Conservation (phyloP, 1,140 invertebrate species). For the Druon quercuslanigerum region DNA sequence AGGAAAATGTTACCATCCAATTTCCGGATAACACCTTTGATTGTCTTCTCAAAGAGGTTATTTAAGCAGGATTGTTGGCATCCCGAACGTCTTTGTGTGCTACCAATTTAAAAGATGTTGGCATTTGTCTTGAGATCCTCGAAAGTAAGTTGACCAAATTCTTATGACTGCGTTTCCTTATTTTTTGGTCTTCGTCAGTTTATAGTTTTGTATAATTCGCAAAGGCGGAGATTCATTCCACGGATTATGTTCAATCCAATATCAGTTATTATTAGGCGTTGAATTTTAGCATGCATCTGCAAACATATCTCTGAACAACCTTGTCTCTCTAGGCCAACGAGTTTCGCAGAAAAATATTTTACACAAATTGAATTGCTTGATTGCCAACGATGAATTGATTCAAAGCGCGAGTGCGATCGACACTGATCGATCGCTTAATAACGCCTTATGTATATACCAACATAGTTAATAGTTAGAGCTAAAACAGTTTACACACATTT, state of each 20-base stretch:
- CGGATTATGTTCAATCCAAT: background rate
- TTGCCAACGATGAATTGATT: slow-evolving; percentile 28
- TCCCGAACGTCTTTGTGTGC: background rate
- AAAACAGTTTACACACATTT: slow-evolving; percentile 73
- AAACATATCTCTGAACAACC: slow-evolving; percentile 22
- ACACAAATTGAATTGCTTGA: background rate
- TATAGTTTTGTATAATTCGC: background rate
- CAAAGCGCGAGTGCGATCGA: slow-evolving; percentile 42
- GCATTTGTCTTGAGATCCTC: slow-evolving; percentile 11
- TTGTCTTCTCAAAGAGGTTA: slow-evolving; percentile 73
- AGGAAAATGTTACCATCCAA: slow-evolving; percentile 70
- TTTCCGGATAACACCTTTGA: slow-evolving; percentile 72
- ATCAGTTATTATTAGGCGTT: background rate
- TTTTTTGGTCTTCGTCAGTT: background rate
- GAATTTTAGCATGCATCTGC: background rate
- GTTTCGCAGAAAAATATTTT: slow-evolving; percentile 52
- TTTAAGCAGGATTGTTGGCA: slow-evolving; percentile 32
- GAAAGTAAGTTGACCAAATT: background rate
- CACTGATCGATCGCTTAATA: slow-evolving; percentile 55
- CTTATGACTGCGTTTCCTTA: slow-evolving; percentile 23
- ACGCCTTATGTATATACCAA: slow-evolving; percentile 77
- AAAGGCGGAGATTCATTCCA: background rate
- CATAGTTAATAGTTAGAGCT: slow-evolving; percentile 74
- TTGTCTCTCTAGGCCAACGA: slow-evolving; percentile 65
- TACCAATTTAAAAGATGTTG: slow-evolving; percentile 2